Base-by-base conservation (phyloP, 2,797 vertebrate species). In the Thamnophis elegans region DNA sequence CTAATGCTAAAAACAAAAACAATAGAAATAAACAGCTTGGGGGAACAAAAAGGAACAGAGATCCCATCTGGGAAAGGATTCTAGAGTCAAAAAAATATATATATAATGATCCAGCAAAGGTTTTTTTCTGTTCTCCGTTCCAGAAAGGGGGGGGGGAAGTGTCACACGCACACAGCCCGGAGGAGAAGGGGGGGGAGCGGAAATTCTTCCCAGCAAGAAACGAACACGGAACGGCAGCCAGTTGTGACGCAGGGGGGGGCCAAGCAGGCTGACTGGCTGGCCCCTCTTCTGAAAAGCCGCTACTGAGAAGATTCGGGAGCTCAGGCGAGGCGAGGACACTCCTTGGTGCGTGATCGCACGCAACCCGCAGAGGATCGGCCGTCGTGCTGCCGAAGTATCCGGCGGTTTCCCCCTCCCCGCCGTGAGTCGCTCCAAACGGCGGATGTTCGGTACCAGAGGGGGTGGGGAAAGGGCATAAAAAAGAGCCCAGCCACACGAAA, bases 61-160 rank as follows among this genome's bases (percentile, higher is more conserved):
- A 82, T 89, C 94, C 86, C 82, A 68, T n/a, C 60, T 28, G 1
- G 26, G 54, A 32, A 89, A 95, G 93, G 32, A 93, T 87, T 88
- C 92, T 93, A 90, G 51, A 94, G 95, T 94, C 65, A 26, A 94
- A 32, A 62, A 25, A 9, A n/a, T n/a, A n/a, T n/a, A n/a, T n/a
- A n/a, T n/a, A n/a, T 2, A 60, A 26, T n/a, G 87, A 36, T 53
- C 25, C 1, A n/a, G 82, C 51, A 51, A 58, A 1, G 2, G 1
- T 47, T 56, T 65, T 28, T n/a, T 42, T 22, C 5, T 2, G 11
- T 62, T 11, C 51, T 58, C 87, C 93, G 94, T 90, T 92, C 93
- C 92, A 5, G n/a, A 91, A 36, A n/a, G n/a, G n/a, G n/a, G n/a
- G n/a, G 94, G 93, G 92, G 96, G 88, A 53, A 97, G 91, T 93